Conservation (phyloP, 37 sponge, comb jelly and placozoan species). For the Diacarnus erythraeanus region DNA sequence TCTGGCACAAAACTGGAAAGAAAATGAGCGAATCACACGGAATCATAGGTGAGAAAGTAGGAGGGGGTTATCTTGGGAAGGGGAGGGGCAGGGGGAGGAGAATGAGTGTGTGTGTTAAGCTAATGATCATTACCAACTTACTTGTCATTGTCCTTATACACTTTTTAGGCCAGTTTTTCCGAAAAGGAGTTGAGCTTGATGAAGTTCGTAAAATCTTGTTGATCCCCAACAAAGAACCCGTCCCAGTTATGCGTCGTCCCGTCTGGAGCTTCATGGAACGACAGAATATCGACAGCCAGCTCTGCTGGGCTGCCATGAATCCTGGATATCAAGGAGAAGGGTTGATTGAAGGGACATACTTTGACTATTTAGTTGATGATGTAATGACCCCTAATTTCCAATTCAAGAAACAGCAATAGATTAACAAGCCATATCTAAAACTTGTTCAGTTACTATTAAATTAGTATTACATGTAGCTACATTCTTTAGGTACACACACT, state of each 20-base stretch:
- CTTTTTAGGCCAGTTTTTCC: slow-evolving; percentile 56
- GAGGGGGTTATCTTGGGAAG: too few species aligned
- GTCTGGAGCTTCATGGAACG: slow-evolving; percentile 51
- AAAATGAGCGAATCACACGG: slow-evolving; percentile 23
- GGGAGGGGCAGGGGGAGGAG: too few species aligned
- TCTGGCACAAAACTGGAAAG: slow-evolving; percentile 52
- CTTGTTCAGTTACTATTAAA: not conserved
- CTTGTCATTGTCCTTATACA: not conserved
- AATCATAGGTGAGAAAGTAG: slow-evolving; percentile 26
- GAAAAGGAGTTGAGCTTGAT: slow-evolving; percentile 37
- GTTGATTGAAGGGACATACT: slow-evolving; percentile 40
- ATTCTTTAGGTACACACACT: not conserved
- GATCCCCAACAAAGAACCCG: slow-evolving; percentile 37
- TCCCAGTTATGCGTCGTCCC: slow-evolving; percentile 32
- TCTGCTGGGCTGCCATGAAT: slow-evolving; percentile 56
- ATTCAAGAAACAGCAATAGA: slow-evolving; percentile 20
- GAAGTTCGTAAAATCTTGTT: slow-evolving; percentile 31
- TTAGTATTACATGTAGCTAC: not conserved
- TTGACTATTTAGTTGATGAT: slow-evolving; percentile 43
- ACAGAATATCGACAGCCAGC: slow-evolving; percentile 12
- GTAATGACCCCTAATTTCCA: slow-evolving; percentile 41
- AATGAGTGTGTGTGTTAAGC: too few species aligned
- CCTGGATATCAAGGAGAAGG: slow-evolving; percentile 65
- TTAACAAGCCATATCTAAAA: not conserved
- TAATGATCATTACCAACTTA: not conserved